Base-by-base conservation (phyloP, 1,140 invertebrate genomes). In the Steinernema khuongi region DNA sequence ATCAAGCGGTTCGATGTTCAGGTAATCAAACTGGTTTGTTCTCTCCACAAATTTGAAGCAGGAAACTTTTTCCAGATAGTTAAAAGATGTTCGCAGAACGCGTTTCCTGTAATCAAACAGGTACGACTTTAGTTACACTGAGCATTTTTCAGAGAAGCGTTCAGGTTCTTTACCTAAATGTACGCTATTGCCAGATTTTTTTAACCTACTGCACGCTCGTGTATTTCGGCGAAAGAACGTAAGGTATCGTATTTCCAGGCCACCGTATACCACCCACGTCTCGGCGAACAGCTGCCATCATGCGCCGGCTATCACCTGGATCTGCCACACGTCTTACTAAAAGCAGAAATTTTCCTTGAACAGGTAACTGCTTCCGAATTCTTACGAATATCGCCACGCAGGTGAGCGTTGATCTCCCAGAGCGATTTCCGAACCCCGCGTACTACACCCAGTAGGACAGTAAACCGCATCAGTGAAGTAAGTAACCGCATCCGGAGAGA, bases 41-140 rank as follows among this genome's bases (percentile, higher is more conserved):
- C 76, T 26, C 1, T 76, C 74, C 11, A 77, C 76, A 32, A 77
- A 77, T 28, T 75, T 77, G 41, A 75, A 77, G 70, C 76, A 77
- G 0, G 76, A 73, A 0, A 77, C 17, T 30, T 22, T 32, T 71
- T 77, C 75, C 22, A 77, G 68, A 31, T 32, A 28, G 22, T 43
- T 31, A n/a, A 77, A 44, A 17, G 75, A 71, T 1, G 43, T 22
- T 0, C 68, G 22, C 1, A 77, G 72, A 30, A 72, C 30, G 11
- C 69, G 60, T 19, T 32, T 43, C 43, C 75, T 77, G 72, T 22
- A 76, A 43, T 43, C 36, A 41, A n/a, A n/a, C n/a, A n/a, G n/a
- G n/a, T n/a, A n/a, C n/a, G n/a, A n/a, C n/a, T n/a, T n/a, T n/a
- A n/a, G n/a, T n/a, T n/a, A n/a, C n/a, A n/a, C n/a, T n/a, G n/a